Evolutionary conservation across 2,888 invertebrate genomes (phyloP).

Genomic region (Eristalis intricaria): DNA sequence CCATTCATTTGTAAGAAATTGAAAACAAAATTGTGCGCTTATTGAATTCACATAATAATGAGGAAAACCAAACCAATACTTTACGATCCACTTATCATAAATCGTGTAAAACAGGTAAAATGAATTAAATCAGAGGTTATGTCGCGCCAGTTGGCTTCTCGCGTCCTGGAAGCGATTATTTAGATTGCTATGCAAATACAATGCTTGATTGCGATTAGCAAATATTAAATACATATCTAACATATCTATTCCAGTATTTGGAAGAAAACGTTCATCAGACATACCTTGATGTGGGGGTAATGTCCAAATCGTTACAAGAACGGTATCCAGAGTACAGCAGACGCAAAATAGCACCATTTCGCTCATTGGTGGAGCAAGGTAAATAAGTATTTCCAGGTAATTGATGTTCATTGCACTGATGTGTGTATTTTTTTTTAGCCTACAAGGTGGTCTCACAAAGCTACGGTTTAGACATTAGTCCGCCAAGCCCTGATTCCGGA

Average conservation of each 20-base stretch:
- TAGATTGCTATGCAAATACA: not conserved
- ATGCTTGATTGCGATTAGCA: not conserved
- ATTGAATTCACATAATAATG: conserved; percentile 43
- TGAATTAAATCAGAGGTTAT: conserved; percentile 73
- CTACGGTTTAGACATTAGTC: conserved; percentile 85
- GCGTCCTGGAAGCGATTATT: conserved; percentile 22
- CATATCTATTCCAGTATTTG: conserved; percentile 84
- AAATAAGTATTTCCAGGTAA: conserved; percentile 46
- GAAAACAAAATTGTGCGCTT: not conserved
- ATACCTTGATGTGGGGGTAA: conserved; percentile 90
- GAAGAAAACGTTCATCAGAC: conserved; percentile 90
- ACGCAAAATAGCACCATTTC: conserved; percentile 90
- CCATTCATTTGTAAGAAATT: not conserved
- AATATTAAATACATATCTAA: not conserved
- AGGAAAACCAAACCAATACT: conserved; percentile 78
- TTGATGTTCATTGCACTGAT: not conserved
- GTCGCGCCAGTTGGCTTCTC: conserved; percentile 61
- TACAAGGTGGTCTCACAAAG: conserved; percentile 88
- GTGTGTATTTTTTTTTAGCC: conserved; percentile 80
- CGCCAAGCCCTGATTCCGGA: conserved; percentile 84
- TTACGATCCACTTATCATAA: conserved; percentile 84
- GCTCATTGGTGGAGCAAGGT: conserved; percentile 87
- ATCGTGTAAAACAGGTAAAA: conserved; percentile 83
- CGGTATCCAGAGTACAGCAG: conserved; percentile 90
- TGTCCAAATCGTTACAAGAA: conserved; percentile 90